Percentiles rank a stretch among this genome's conserved stretches.
These are phyloP conservation scores for Brachionus koreanus DNA, from an alignment of 1,140 invertebrate species.

Conservation along the genomic window DNA sequence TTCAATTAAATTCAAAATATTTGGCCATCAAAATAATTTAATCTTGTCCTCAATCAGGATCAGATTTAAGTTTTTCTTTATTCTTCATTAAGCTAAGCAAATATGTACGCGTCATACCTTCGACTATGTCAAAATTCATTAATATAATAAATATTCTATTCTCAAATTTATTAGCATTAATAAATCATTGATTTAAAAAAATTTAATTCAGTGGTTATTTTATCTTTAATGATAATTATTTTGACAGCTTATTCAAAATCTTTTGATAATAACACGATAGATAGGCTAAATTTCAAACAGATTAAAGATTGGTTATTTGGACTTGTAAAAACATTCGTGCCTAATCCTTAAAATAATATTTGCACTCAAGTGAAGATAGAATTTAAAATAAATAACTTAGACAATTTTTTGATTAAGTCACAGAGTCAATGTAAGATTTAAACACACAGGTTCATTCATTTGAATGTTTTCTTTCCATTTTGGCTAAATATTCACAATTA, in stretches of 20 bases:
- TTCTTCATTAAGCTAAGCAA: background rate
- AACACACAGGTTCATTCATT: too few species aligned
- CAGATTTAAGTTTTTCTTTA: background rate
- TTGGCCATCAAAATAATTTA: background rate
- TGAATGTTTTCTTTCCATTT: too few species aligned
- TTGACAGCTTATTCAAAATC: background rate
- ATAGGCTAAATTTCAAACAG: background rate
- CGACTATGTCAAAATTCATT: background rate
- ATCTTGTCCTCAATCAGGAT: slow-evolving; percentile 5
- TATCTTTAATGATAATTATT: background rate
- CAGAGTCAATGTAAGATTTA: background rate
- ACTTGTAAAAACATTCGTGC: background rate
- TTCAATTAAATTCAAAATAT: slow-evolving; percentile 6
- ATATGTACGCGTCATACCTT: background rate
- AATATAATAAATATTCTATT: background rate
- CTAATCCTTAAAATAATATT: background rate
- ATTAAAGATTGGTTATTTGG: background rate
- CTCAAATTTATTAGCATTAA: background rate
- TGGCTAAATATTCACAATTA: too few species aligned
- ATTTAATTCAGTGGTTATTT: background rate
- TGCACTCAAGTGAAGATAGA: background rate
- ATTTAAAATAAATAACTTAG: slow-evolving; percentile 4
- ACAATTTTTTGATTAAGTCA: background rate
- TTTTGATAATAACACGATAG: background rate
- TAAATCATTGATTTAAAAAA: background rate